phyloP scores from a whole-genome alignment of 2,888 invertebrate genomes.

The Monopis laevigella region DNA sequence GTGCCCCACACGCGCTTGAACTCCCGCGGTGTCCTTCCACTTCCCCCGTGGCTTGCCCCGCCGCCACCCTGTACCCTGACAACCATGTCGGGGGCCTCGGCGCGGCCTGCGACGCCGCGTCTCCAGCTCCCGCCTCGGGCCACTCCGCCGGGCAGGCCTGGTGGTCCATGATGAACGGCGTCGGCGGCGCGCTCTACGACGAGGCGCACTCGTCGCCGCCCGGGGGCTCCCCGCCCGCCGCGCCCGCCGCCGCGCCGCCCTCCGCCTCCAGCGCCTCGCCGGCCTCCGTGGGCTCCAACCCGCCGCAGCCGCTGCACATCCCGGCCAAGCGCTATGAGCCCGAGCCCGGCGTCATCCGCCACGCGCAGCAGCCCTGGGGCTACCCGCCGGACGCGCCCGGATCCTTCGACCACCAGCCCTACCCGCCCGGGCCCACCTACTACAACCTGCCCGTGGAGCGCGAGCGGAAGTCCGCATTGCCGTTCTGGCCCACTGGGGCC shows the following conservation, averaged over 20 bases:
- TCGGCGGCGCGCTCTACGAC: slow-evolving; percentile 81
- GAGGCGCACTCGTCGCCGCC: slow-evolving; percentile 72
- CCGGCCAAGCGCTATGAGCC: slow-evolving; percentile 83
- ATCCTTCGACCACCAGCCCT: slow-evolving; percentile 75
- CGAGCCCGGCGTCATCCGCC: slow-evolving; percentile 78
- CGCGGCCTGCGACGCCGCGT: slow-evolving; percentile 75
- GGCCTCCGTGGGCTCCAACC: slow-evolving; percentile 71
- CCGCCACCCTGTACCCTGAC: slow-evolving; percentile 85
- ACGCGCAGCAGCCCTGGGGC: slow-evolving; percentile 79
- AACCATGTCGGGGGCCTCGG: slow-evolving; percentile 74
- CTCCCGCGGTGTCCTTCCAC: slow-evolving; percentile 44
- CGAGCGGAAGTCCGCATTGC: slow-evolving; percentile 66
- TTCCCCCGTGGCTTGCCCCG: slow-evolving; percentile 81
- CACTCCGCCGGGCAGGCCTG: slow-evolving; percentile 86
- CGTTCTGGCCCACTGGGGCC: slow-evolving; percentile 74
- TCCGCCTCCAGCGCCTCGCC: slow-evolving; percentile 66
- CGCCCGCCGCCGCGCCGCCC: slow-evolving; percentile 75
- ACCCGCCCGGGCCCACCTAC: slow-evolving; percentile 76
- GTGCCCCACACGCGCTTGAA: slow-evolving; percentile 64
- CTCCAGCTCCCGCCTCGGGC: slow-evolving; percentile 84
- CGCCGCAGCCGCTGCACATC: slow-evolving; percentile 84
- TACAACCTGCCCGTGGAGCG: slow-evolving; percentile 77
- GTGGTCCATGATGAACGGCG: slow-evolving; percentile 86
- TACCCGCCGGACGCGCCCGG: slow-evolving; percentile 75
- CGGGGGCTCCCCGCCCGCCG: slow-evolving; percentile 69